Percentiles rank a stretch among this genome's conserved stretches.
Conservation (phyloP, 2,888 invertebrate genomes). For the Ennomos quercinarius region DNA sequence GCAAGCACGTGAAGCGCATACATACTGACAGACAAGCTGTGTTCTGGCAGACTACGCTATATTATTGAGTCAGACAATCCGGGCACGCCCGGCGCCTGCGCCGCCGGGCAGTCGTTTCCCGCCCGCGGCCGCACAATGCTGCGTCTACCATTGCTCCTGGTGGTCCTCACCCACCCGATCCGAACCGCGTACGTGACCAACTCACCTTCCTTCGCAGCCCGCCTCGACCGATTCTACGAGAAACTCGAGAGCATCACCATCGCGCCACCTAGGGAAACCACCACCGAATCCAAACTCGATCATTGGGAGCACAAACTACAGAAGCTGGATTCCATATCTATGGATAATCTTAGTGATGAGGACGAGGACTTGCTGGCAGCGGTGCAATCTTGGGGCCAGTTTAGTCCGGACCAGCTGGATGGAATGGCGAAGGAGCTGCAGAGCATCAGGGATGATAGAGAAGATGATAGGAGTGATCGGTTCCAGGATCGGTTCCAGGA, state of each 20-base stretch:
- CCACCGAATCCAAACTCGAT: slow-evolving; percentile 43
- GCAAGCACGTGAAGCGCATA: slow-evolving; percentile 1
- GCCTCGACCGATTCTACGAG: slow-evolving; percentile 65
- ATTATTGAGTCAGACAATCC: too few species aligned
- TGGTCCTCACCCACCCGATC: slow-evolving; percentile 59
- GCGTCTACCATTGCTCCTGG: slow-evolving; percentile 58
- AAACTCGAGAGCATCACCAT: slow-evolving; percentile 67
- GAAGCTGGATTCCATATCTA: slow-evolving; percentile 62
- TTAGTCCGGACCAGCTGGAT: slow-evolving; percentile 66
- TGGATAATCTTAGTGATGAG: slow-evolving; percentile 61
- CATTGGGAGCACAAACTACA: slow-evolving; percentile 68
- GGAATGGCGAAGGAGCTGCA: slow-evolving; percentile 68
- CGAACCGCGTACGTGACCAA: slow-evolving; percentile 68
- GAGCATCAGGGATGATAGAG: slow-evolving; percentile 53
- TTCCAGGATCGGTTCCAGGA: slow-evolving; percentile 38
- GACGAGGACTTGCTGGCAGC: slow-evolving; percentile 70
- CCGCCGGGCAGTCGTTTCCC: slow-evolving; percentile 54
- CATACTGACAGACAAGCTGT: slow-evolving; percentile 1
- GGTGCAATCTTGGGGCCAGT: slow-evolving; percentile 66
- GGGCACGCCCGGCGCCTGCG: slow-evolving; percentile 8
- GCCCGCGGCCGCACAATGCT: slow-evolving; percentile 67
- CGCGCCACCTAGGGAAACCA: slow-evolving; percentile 46
- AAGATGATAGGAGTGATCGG: slow-evolving; percentile 53
- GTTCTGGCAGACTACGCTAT: too few species aligned
- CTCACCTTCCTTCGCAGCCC: slow-evolving; percentile 62